Evolutionary conservation across 2,797 vertebrate genomes (phyloP), one percentile per base, ranked within the genome.

Genomic region (Enteromius unitaeniatus): DNA sequence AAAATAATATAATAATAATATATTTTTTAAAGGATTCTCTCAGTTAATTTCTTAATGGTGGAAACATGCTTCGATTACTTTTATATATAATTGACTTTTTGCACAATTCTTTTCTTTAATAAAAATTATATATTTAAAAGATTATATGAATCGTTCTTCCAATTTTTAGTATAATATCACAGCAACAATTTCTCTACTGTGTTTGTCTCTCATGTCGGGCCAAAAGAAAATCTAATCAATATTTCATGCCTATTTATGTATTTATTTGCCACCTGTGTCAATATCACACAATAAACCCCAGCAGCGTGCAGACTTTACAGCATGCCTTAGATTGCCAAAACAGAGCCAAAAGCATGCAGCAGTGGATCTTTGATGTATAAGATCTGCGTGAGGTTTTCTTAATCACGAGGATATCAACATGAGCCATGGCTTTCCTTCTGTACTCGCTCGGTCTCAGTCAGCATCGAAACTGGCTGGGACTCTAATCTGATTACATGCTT

Each of bases 401-500:
- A 45, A 64, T 78, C 58, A 37, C 28, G 17, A 51, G 64, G 68
- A 74, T 78, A 62, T 75, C 82, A 77, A 83, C 74, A 76, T 79
- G n/a, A 65, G 53, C 78, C 28, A 13, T 42, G 64, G 45, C 31
- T 62, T 79, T 26, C 67, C 53, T 40, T 70, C 58, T n/a, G 40
- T 42, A 42, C 68, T 53, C 69, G 49, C 64, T 40, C 28, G 13
- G 68, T 62, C 45, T 51, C 45, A 67, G 72, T 79, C 67, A 31
- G 28, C 49, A 51, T n/a, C 55, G 60, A 73, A 37, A 47, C 83
- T 60, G 82, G 14, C 55, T 21, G 47, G 75, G 81, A 79, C 84
- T 85, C 86, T 94, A 95, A 95, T 94, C 92, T 92, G 92, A 95
- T 95, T 94, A 93, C 92, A 93, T 89, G 94, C 93, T 92, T 94